Evolutionary conservation across 2,888 invertebrate genomes (phyloP), one percentile per base, ranked within the genome.

Genomic region (Aelia acuminata): DNA sequence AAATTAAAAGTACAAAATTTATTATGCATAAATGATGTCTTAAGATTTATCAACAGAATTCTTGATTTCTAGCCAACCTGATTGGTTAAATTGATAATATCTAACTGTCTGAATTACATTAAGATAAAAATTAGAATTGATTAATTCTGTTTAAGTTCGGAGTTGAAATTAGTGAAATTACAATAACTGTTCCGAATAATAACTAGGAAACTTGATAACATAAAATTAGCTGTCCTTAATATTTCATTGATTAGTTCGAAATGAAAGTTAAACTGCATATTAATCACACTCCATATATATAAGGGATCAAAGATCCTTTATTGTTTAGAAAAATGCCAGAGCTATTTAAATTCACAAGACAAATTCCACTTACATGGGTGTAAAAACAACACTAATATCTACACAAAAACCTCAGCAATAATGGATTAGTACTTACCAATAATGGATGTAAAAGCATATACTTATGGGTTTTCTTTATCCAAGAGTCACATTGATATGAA

Each of bases 401-500:
- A 50, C 49, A 47, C 20, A 48, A 22, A 84, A 84, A 84, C 26
- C 26, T 31, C 35, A 31, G 31, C 35, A 11, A 43, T 43, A 43
- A 43, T 43, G 43, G 43, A 43, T 43, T 20, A 84, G 35, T 87
- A 87, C 87, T 53, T 70, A 87, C 87, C 87, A 43, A 87, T 26
- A 70, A 86, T 43, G 63, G 47, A 70, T 39, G 87, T 87, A 48
- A 87, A 26, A 70, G 57, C 47, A 43, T 35, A n/a, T 5, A 63
- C 3, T 70, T 31, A 48, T 48, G 13, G 39, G 70, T 49, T 39
- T 26, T 70, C 18, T 87, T 84, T 80, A 87, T 87, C 87, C 87
- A 87, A 84, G 49, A 47, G 70, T 80, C 87, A 87, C 84, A 87
- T 84, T 87, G 87, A 49, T 35, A 50, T 22, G 10, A 49, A 87